These are phyloP conservation scores for Aplysina aerophoba DNA, from an alignment of 37 sponge, comb jelly and placozoan species.

Conservation along the genomic window DNA sequence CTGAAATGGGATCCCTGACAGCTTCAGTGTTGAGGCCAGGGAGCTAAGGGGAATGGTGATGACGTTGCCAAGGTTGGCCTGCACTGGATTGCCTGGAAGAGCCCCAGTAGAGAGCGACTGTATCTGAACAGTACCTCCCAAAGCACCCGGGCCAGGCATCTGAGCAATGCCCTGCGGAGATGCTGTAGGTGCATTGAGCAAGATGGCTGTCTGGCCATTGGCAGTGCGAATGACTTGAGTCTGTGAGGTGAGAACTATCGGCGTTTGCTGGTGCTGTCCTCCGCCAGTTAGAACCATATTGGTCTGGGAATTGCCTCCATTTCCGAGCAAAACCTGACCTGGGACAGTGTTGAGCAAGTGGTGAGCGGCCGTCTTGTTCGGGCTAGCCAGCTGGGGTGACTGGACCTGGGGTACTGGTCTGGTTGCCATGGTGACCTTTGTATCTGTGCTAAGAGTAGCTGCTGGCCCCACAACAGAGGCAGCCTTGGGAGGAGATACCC, in stretches of 20 bases:
- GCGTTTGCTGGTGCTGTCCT: background rate
- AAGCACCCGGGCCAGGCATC: conserved; percentile 7
- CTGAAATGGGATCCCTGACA: background rate
- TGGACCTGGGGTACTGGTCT: too few relatives aligned
- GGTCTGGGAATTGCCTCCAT: background rate
- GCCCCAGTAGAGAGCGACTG: background rate
- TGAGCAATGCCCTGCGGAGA: too few relatives aligned
- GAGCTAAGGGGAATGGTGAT: conserved; percentile 19
- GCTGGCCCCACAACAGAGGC: too few relatives aligned
- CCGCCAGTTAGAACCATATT: too few relatives aligned
- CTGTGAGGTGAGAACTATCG: conserved; percentile 11
- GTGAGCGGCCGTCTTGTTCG: too few relatives aligned
- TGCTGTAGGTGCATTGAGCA: conserved; percentile 9
- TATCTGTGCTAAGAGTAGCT: background rate
- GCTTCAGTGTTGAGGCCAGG: background rate
- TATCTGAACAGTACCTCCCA: background rate
- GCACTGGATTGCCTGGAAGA: background rate
- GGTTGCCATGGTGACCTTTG: background rate
- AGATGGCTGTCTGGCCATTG: conserved; percentile 34
- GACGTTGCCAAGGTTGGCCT: background rate
- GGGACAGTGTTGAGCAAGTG: background rate
- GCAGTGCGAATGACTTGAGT: conserved; percentile 17
- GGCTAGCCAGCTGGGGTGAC: too few relatives aligned
- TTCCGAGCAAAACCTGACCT: background rate
- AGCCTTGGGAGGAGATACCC: background rate